Percentiles rank a stretch among this genome's conserved stretches.
Conservation (phyloP, 30 jellyfish, hydroid and myxozoan species). For the Haliclystus octoradiatus region DNA sequence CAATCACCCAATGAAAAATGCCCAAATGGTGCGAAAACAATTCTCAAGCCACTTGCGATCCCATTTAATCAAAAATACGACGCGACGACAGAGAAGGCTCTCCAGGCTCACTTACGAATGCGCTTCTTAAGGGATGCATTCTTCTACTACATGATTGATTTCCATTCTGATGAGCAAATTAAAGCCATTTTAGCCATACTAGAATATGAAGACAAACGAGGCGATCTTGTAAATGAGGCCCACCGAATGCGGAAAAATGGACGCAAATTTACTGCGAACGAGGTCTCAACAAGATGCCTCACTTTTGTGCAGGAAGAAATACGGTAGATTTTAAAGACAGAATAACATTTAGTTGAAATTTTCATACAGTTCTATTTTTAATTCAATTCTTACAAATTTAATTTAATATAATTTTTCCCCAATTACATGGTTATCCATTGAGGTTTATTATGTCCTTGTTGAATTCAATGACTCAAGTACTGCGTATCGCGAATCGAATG, state of each 20-base stretch:
- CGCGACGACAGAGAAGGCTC: slow-evolving; percentile 28
- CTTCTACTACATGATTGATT: slow-evolving; percentile 85
- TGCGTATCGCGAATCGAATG: too few relatives aligned
- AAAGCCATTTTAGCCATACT: slow-evolving; percentile 80
- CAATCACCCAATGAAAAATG: not conserved
- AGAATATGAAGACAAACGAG: slow-evolving; percentile 86
- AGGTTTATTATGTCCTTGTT: too few relatives aligned
- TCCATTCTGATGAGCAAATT: slow-evolving; percentile 91
- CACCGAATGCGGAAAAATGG: slow-evolving; percentile 81
- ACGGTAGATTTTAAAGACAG: too few relatives aligned
- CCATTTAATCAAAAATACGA: not conserved
- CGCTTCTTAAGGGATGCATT: slow-evolving; percentile 84
- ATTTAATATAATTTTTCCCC: too few relatives aligned
- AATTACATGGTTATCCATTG: too few relatives aligned
- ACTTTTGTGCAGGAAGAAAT: slow-evolving; percentile 85
- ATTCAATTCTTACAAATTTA: too few relatives aligned
- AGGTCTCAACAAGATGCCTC: slow-evolving; percentile 70
- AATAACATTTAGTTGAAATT: too few relatives aligned
- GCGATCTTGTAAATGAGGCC: slow-evolving; percentile 70
- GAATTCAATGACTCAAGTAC: too few relatives aligned
- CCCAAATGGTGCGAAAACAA: not conserved
- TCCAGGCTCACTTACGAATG: slow-evolving; percentile 63
- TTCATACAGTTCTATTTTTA: too few relatives aligned
- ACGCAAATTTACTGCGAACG: slow-evolving; percentile 52
- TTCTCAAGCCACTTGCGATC: not conserved